Percentiles rank a stretch among this genome's conserved stretches.
These are phyloP conservation scores for Gisinianus flammeolus DNA, from an alignment of 2,888 invertebrate genomes.

Conservation along the genomic window DNA sequence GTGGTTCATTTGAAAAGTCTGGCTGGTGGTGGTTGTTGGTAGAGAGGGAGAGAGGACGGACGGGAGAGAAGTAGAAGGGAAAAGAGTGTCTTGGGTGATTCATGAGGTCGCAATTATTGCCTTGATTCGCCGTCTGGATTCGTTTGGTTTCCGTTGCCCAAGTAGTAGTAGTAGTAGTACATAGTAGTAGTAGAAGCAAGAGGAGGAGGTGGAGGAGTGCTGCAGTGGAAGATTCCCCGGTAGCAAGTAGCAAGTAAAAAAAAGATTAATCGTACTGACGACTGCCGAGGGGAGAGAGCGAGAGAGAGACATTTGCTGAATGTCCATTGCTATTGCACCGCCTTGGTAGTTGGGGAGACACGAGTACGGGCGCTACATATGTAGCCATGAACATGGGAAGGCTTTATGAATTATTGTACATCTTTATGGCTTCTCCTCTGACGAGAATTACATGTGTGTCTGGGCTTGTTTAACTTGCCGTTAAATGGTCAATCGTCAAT, in stretches of 20 bases:
- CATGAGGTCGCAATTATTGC: constrained; percentile 14
- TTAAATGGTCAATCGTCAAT: neutral
- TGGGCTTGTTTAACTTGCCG: neutral
- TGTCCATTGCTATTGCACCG: neutral
- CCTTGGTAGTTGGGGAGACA: neutral
- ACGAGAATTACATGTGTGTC: neutral
- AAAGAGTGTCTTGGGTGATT: neutral
- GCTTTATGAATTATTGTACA: too few species aligned
- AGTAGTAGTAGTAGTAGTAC: neutral
- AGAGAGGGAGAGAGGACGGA: neutral
- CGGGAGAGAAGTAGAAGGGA: too few species aligned
- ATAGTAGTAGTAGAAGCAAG: neutral
- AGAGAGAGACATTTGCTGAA: neutral
- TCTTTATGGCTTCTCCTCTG: neutral
- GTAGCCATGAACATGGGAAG: neutral
- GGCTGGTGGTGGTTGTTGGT: neutral
- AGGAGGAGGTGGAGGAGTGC: constrained; percentile 9
- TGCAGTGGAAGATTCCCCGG: constrained; percentile 2
- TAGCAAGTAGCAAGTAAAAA: neutral
- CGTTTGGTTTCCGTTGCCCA: neutral
- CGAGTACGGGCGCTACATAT: neutral
- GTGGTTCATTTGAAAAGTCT: constrained; percentile 13
- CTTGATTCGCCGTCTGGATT: neutral
- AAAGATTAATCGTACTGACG: constrained; percentile 6
- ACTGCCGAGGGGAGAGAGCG: constrained; percentile 7